Evolutionary conservation across 2,113 vertebrate genomes (phyloP), one percentile per base, ranked within the genome.

Genomic region (Atherinomorus stipes): DNA sequence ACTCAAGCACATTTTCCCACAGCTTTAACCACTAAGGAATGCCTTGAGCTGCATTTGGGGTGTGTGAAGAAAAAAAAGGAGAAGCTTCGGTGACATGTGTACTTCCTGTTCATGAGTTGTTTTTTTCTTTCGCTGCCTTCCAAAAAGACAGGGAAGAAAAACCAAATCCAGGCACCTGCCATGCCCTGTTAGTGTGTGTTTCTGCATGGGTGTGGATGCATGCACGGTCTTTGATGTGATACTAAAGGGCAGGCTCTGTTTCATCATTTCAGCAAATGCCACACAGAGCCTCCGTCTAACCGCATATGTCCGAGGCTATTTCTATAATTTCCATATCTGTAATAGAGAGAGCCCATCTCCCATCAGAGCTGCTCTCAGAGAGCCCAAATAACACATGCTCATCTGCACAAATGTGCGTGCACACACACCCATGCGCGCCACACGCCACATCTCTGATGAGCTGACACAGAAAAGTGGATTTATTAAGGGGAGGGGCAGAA

Each of bases 261-360:
- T 89, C 81, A 91, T 89, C 70, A 81, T 86, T 80, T 89, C 78
- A 53, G 76, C 82, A 88, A 91, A 89, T 90, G 86, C 77, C 89
- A 86, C 8, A 54, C 81, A 80, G 82, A 76, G 75, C 69, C 88
- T 90, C 87, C 85, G 86, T 60, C 56, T 78, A 81, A 85, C 66
- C 77, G 86, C 77, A 70, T 50, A 74, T 22, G 53, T 81, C 81
- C 85, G 49, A 6, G 61, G 63, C 80, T 71, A 79, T 91, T 88
- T 89, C 85, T 84, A 89, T 87, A 86, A 79, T 91, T 88, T 89
- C 86, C 84, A 89, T 85, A 88, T 89, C 74, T 77, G 88, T 81
- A 86, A 90, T 70, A 82, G 80, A 90, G 71, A 84, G 76, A 85
- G 54, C 67, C 78, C 76, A 60, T 88, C 77, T 83, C 60, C 76